phyloP scores from a whole-genome alignment of 2,113 vertebrate species.

The Pampusana beccarii region DNA sequence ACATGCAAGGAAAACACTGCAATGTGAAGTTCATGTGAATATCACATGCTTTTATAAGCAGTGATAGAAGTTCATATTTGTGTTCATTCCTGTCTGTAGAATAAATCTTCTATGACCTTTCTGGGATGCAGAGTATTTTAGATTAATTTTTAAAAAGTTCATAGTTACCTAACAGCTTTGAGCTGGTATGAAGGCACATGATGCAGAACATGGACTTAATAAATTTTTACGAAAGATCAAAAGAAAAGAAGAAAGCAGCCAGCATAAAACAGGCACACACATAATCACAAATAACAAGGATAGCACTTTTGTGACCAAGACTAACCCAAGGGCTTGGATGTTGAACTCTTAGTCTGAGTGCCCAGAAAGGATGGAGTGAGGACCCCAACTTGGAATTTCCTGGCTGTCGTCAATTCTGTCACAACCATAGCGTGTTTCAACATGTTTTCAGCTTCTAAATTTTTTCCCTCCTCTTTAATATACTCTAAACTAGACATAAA shows the following conservation, averaged over 20 bases:
- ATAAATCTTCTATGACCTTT: constrained; percentile 31
- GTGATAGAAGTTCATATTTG: not conserved
- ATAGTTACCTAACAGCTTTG: constrained; percentile 6
- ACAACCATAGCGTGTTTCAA: constrained; percentile 56
- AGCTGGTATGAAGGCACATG: not conserved
- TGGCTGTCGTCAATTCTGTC: constrained; percentile 62
- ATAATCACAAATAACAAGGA: constrained; percentile 5
- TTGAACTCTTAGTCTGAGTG: constrained; percentile 1
- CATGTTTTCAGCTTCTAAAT: constrained; percentile 64
- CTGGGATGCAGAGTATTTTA: not conserved
- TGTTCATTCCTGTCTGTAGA: constrained; percentile 25
- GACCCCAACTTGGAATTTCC: constrained; percentile 59
- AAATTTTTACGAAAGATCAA: constrained; percentile 25
- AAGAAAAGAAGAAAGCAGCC: constrained; percentile 4
- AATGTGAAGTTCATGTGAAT: not conserved
- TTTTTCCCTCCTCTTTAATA: constrained; percentile 70
- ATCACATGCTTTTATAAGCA: constrained; percentile 44
- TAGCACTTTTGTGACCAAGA: not conserved
- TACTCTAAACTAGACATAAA: constrained; percentile 70
- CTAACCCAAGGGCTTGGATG: constrained; percentile 19
- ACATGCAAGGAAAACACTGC: constrained; percentile 46
- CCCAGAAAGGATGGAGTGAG: constrained; percentile 51
- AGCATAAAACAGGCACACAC: not conserved
- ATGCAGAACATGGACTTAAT: not conserved
- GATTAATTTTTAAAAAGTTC: not conserved